These are phyloP conservation scores for Psococerastis gibbosa DNA, from an alignment of 2,888 invertebrate genomes.

Conservation along the genomic window DNA sequence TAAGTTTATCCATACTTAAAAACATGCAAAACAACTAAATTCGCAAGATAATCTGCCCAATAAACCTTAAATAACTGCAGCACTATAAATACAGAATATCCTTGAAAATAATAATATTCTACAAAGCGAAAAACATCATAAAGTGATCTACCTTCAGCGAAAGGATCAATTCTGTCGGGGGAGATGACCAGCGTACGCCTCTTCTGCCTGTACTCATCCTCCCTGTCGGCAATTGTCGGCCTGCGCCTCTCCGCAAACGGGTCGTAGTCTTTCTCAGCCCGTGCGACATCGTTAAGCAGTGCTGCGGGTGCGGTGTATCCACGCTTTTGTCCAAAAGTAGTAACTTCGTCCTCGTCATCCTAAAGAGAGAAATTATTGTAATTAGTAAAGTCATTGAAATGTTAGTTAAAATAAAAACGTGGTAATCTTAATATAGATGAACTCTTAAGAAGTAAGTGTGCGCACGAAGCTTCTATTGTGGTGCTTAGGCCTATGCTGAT, in stretches of 20 bases:
- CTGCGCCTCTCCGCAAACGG: conserved; percentile 83
- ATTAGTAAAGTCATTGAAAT: too few species aligned
- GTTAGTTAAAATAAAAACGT: too few species aligned
- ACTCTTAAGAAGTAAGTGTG: too few species aligned
- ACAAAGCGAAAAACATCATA: conserved; percentile 8
- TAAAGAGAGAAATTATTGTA: conserved; percentile 22
- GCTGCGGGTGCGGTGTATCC: conserved; percentile 76
- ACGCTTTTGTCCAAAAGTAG: conserved; percentile 47
- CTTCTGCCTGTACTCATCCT: conserved; percentile 89
- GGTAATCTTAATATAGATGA: too few species aligned
- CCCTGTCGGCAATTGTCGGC: conserved; percentile 85
- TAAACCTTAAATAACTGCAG: too few species aligned
- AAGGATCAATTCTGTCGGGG: conserved; percentile 91
- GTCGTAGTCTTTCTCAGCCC: conserved; percentile 85
- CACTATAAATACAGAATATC: too few species aligned
- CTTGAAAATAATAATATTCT: too few species aligned
- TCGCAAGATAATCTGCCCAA: too few species aligned
- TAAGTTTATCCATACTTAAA: too few species aligned
- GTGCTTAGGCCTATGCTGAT: too few species aligned
- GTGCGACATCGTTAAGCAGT: conserved; percentile 73
- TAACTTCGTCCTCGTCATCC: conserved; percentile 76
- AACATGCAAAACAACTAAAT: too few species aligned
- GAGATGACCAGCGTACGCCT: conserved; percentile 83
- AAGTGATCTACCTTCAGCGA: conserved; percentile 68
- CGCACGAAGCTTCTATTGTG: too few species aligned